These are phyloP conservation scores for Ferrisia virgata DNA, from an alignment of 2,888 invertebrate genomes.

Conservation along the genomic window DNA sequence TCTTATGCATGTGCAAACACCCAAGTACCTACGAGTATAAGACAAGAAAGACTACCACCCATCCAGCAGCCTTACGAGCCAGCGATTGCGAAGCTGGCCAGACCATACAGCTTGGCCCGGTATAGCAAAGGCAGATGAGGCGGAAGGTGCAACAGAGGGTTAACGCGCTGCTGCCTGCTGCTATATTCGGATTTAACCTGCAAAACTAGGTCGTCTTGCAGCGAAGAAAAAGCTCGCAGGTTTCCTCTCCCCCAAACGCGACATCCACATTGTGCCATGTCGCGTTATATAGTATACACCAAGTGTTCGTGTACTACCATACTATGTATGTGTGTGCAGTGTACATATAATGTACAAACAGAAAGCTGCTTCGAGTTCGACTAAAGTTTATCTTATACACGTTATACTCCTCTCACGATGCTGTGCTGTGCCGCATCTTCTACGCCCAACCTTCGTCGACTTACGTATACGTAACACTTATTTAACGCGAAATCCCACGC, in stretches of 20 bases:
- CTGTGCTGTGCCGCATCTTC: too few relatives aligned
- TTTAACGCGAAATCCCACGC: not conserved
- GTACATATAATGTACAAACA: not conserved
- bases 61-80: too few relatives aligned
- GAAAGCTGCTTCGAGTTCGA: not conserved
- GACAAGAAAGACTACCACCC: too few relatives aligned
- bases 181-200: not conserved
- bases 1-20: not conserved
- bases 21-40: too few relatives aligned
- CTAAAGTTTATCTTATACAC: not conserved
- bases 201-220: not conserved
- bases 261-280: not conserved
- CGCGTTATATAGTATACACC: too few relatives aligned
- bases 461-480: not conserved
- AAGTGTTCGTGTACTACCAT: too few relatives aligned
- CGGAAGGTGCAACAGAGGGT: not conserved
- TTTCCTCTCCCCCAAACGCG: not conserved
- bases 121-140: not conserved
- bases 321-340: not conserved
- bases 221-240: not conserved
- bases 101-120: not conserved
- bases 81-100: not conserved
- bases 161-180: too few relatives aligned
- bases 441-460: not conserved
- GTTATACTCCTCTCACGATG: not conserved